Evolutionary conservation across 2,797 vertebrate genomes (phyloP).

Genomic region (Muscicapa striata): DNA sequence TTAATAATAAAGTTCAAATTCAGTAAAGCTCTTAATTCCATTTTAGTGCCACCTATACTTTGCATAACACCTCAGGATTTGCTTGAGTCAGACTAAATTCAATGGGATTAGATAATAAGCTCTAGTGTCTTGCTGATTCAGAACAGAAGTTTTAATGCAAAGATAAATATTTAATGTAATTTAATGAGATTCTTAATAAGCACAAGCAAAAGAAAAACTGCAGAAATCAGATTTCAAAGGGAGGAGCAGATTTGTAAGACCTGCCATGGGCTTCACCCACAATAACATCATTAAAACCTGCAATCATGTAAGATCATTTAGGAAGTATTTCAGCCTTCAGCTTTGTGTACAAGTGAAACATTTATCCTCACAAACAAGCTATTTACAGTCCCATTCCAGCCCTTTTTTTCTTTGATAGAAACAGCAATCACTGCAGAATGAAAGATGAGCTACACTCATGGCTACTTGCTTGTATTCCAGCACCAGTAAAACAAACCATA

Average conservation of each 20-base stretch:
- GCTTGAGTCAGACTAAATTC: not conserved
- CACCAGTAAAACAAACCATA: not conserved
- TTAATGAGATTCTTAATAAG: not conserved
- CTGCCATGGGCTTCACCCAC: not conserved
- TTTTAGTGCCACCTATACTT: not conserved
- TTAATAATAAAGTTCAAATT: not conserved
- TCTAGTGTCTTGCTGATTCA: not conserved
- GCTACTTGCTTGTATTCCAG: not conserved
- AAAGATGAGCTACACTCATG: not conserved
- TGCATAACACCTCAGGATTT: not conserved
- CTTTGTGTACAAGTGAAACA: not conserved
- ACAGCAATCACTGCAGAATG: not conserved
- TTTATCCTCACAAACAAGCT: slow-evolving; percentile 10
- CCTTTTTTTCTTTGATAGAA: not conserved
- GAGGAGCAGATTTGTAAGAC: not conserved
- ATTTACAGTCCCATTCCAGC: not conserved
- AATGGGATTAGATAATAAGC: not conserved
- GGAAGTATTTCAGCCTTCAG: not conserved
- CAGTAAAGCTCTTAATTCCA: not conserved
- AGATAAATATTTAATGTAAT: slow-evolving; percentile 46
- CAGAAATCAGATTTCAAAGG: slow-evolving; percentile 10
- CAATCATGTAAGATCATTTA: not conserved
- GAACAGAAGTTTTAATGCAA: slow-evolving; percentile 11
- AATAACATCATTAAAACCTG: not conserved
- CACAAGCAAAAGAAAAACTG: not conserved